Base-by-base conservation (phyloP, 2,797 vertebrate genomes). In the Lateolabrax maculatus region DNA sequence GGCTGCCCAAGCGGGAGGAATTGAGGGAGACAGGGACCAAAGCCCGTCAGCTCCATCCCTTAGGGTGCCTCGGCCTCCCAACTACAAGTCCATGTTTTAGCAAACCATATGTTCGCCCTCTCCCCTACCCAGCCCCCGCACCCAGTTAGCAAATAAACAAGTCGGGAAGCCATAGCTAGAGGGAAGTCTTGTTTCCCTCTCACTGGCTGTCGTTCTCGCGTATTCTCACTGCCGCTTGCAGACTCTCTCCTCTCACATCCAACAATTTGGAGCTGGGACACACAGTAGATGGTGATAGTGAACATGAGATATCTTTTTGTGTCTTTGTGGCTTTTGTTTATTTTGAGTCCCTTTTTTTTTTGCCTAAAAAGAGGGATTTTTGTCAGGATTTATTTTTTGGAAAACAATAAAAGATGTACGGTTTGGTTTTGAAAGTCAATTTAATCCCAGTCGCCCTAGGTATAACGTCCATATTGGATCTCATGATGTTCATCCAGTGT, bases 1-100 rank as follows among this genome's bases (percentile, higher is more conserved):
- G 94, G 92, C 82, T 93, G 92, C 64, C 94, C 92, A 95, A 92
- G 95, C 93, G 92, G 94, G 92, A 95, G 90, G 90, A 93, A 96
- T 96, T 55, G 85, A 92, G 94, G 93, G 89, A 95, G 95, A 96
- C 95, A 96, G 92, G 87, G 87, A 93, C 91, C 89, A 87, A 93
- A 92, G 92, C 89, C 90, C 90, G 82, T 90, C 87, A 91, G 93
- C 93, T 84, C 83, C 74, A 85, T 92, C 90, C 94, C 94, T 91
- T 67, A 85, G 93, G 94, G 93, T 86, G 89, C 90, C 90, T 90
- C 57, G 91, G 94, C 91, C 92, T 94, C 90, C 88, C 89, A 89
- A 96, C 95, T 95, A 95, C 94, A 95, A 96, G 96, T 93, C 93
- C 93, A 84, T 92, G 93, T 94, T 96, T 96, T 95, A 96, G 93